Conservation (phyloP, 2,888 invertebrate species). For the Thymelicus lineola region DNA sequence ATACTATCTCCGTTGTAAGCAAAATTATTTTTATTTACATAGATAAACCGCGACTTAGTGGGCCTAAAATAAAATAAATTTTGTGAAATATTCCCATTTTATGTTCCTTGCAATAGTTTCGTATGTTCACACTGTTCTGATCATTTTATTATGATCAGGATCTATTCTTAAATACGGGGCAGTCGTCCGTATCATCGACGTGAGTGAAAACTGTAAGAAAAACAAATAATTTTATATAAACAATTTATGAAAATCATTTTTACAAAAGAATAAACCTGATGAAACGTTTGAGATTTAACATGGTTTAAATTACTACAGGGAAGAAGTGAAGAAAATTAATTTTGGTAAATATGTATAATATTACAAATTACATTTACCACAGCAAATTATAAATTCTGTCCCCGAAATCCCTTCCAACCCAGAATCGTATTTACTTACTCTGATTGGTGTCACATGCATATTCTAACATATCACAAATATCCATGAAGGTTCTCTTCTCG, state of each 20-base stretch:
- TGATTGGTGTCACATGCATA: constrained; percentile 70
- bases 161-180: constrained; percentile 50
- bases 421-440: constrained; percentile 50
- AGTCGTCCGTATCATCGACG: constrained; percentile 64
- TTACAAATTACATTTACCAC: too few species aligned
- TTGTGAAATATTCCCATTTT: constrained; percentile 1
- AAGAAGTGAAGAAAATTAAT: too few species aligned
- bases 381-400: too few species aligned
- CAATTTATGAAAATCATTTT: constrained; percentile 2
- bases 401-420: too few species aligned
- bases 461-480: constrained; percentile 72
- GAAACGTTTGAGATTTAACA: too few species aligned
- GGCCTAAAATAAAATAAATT: neutral
- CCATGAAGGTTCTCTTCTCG: constrained; percentile 65
- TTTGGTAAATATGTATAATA: too few species aligned
- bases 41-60: too few species aligned
- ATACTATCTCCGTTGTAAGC: too few species aligned
- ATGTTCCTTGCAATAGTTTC: neutral
- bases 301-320: too few species aligned
- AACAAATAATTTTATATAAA: neutral
- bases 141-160: neutral
- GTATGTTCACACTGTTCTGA: neutral
- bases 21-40: too few species aligned
- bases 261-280: too few species aligned
- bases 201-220: constrained; percentile 69